Conservation (phyloP, 2,888 invertebrate species). For the Allophyes oxyacanthae region DNA sequence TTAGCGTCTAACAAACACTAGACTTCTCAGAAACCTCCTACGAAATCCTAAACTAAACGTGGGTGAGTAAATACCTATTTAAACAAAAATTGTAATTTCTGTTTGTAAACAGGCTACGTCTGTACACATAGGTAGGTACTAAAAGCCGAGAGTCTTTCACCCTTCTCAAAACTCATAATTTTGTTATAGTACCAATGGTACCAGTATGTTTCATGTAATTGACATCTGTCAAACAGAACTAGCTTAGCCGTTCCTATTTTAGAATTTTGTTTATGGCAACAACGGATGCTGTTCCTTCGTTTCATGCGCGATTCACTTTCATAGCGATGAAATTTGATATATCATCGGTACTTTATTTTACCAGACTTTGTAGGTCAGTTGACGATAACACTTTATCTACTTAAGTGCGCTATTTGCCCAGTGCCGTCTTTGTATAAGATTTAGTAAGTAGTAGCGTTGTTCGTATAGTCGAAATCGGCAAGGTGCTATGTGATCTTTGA, state of each 20-base stretch:
- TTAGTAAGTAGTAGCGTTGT: slow-evolving; percentile 9
- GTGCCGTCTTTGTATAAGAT: slow-evolving; percentile 20
- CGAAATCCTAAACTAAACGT: neutral
- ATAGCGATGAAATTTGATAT: slow-evolving; percentile 35
- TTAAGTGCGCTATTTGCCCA: slow-evolving; percentile 14
- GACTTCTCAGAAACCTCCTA: neutral
- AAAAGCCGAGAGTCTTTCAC: neutral
- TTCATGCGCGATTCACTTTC: slow-evolving; percentile 50
- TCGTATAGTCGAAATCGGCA: slow-evolving; percentile 14
- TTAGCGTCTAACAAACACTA: slow-evolving; percentile 1
- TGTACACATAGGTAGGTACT: neutral
- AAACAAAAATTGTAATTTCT: slow-evolving; percentile 4
- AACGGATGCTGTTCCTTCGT: slow-evolving; percentile 79
- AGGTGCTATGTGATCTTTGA: slow-evolving; percentile 32
- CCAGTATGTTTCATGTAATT: slow-evolving; percentile 61
- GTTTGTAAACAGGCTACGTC: neutral
- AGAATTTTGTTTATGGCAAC: slow-evolving; percentile 82
- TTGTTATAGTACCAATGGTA: slow-evolving; percentile 3
- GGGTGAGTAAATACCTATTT: too few species aligned
- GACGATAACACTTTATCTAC: slow-evolving; percentile 40
- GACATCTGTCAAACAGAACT: slow-evolving; percentile 81
- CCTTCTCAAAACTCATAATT: slow-evolving; percentile 21
- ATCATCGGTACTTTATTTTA: slow-evolving; percentile 17
- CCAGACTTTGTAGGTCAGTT: slow-evolving; percentile 39
- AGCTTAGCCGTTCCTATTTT: slow-evolving; percentile 74